Conservation (phyloP, 2,888 invertebrate species). For the Cepaea hortensis region DNA sequence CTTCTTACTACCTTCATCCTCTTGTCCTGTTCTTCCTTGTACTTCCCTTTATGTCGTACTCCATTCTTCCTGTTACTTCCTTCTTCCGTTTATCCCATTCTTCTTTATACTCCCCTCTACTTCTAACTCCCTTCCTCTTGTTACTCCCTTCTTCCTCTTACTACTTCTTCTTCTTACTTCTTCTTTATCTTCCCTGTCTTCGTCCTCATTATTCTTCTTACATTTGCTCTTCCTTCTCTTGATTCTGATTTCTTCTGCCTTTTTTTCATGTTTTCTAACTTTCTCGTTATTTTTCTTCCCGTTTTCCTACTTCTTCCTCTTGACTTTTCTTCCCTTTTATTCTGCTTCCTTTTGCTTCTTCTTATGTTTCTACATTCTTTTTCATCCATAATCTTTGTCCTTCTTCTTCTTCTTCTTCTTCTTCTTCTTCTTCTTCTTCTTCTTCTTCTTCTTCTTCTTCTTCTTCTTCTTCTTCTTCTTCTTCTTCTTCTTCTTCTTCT, state of each 20-base stretch:
- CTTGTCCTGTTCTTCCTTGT: slow-evolving; percentile 7
- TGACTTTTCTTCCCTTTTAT: neutral
- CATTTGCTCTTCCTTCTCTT: neutral
- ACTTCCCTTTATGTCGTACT: slow-evolving; percentile 1
- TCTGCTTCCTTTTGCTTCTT: neutral
- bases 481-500: neutral
- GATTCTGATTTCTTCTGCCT: neutral
- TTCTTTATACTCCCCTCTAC: neutral
- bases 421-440: neutral
- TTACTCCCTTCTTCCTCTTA: neutral
- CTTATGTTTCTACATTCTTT: neutral
- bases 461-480: slow-evolving; percentile 14
- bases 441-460: neutral
- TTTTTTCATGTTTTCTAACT: neutral
- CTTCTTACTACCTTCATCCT: slow-evolving; percentile 15
- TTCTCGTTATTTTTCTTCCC: neutral
- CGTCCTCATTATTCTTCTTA: neutral
- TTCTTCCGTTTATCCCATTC: neutral
- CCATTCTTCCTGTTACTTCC: neutral
- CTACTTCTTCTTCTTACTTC: slow-evolving; percentile 11
- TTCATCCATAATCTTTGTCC: neutral
- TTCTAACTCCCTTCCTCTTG: neutral
- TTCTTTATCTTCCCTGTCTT: neutral
- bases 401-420: neutral
- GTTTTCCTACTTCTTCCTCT: neutral